A percentile compares a stretch with the other conserved stretches of the same genome.
Evolutionary conservation across 92 coral and sea anemone genomes (phyloP).

Genomic region (Micromussa lordhowensis): DNA sequence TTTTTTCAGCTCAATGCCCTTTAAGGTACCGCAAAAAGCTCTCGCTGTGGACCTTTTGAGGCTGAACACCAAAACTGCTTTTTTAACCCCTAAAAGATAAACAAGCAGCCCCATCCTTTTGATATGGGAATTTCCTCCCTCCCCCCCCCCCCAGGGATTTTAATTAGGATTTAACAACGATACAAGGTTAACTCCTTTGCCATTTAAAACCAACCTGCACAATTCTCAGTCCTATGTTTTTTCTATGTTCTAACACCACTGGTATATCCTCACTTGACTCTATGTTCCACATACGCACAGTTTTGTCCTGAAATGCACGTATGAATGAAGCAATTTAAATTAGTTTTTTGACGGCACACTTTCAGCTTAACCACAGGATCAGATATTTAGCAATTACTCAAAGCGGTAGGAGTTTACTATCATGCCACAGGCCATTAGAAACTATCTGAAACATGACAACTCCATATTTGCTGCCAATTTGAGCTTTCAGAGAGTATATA

Average conservation of each 20-base stretch:
- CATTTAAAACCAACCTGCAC: constrained; percentile 71
- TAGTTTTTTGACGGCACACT: background rate
- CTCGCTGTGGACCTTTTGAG: no score
- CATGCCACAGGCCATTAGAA: background rate
- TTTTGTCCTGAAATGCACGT: constrained; percentile 72
- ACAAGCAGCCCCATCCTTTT: no score
- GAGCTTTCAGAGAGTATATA: no score
- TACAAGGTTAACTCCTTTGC: background rate
- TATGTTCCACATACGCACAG: constrained; percentile 94
- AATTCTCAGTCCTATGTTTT: constrained; percentile 94
- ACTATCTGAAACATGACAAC: background rate
- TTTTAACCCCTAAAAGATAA: no score
- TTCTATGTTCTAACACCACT: constrained; percentile 97
- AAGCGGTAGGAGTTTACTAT: background rate
- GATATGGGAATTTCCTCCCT: no score
- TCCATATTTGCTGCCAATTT: no score
- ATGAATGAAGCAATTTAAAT: background rate
- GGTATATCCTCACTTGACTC: constrained; percentile 96
- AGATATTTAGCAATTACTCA: background rate
- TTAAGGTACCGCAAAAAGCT: no score
- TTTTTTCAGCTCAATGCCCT: no score
- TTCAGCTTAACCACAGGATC: background rate
- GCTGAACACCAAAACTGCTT: no score
- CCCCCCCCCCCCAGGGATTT: background rate
- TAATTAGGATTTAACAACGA: background rate